phyloP scores from a whole-genome alignment of 2,113 vertebrate genomes.

The Phalacrocorax aristotelis region DNA sequence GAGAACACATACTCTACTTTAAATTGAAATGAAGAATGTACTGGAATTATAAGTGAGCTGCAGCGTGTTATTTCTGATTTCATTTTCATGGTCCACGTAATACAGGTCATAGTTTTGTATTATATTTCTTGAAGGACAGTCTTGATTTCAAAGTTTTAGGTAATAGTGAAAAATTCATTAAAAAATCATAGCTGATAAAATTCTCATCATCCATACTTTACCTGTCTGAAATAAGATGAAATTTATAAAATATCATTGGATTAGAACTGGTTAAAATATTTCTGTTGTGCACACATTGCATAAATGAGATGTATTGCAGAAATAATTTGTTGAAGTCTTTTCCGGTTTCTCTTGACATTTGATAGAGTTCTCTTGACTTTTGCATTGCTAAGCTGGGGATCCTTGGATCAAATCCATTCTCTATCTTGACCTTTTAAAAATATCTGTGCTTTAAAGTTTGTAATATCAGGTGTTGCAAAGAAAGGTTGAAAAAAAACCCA shows the following conservation, averaged over 20 bases:
- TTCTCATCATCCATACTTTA: not conserved
- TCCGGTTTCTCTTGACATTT: constrained; percentile 41
- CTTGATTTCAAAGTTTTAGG: not conserved
- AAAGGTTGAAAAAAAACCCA: not conserved
- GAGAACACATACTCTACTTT: not conserved
- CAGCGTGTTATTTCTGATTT: not conserved
- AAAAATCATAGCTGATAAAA: not conserved
- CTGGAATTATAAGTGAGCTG: not conserved
- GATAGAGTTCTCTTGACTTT: constrained; percentile 45
- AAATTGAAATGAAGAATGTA: not conserved
- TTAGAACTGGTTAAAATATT: not conserved
- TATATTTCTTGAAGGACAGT: not conserved
- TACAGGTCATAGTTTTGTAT: not conserved
- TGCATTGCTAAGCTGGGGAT: not conserved
- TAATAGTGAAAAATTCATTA: not conserved
- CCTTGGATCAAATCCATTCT: constrained; percentile 2
- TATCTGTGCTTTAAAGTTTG: not conserved
- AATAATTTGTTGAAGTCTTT: not conserved
- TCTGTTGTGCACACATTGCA: not conserved
- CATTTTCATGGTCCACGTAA: not conserved
- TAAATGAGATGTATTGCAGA: not conserved
- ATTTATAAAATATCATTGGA: not conserved
- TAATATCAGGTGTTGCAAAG: not conserved
- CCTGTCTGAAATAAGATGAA: not conserved
- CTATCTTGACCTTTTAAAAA: constrained; percentile 23